Evolutionary conservation across 2,797 vertebrate species (phyloP), one percentile per base, ranked within the genome.

Genomic region (Pseudochromis fuscus): DNA sequence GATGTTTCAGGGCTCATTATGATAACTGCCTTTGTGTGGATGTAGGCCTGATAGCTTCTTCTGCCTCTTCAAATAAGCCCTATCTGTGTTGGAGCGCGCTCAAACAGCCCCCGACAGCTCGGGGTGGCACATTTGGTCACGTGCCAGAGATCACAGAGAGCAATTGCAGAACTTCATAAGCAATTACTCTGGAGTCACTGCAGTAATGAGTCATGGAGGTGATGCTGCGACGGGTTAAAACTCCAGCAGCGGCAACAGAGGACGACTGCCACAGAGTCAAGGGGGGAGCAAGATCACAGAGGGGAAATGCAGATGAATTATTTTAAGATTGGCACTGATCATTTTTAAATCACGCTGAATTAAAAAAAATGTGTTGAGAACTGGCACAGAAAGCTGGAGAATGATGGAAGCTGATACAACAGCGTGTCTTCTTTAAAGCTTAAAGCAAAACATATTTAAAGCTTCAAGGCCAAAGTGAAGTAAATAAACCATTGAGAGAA

Each of bases 201-300:
- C 64, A 78, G 59, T 60, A 77, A 77, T 67, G 70, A 84, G 80
- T 86, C 77, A 85, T 23, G 66, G 78, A 85, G 77, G 77, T 19
- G 72, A 76, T 25, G 16, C 68, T 30, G 76, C 24, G 4, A 35
- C 46, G 46, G 28, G 52, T 16, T 57, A 38, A 31, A 15, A 25
- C 40, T 44, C 33, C 50, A 42, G 51, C 23, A 13, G 37, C 50
- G 1, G 56, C 66, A 48, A 19, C 23, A 18, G 33, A 10, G n/a
- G 48, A 53, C 4, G 16, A 23, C 24, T 38, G 24, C 57, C 28
- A 15, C n/a, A 23, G 61, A 67, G 52, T 9, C 21, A 48, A 35
- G 13, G 8, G 33, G 57, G 49, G 24, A 6, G 15, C 16, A 2
- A 51, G 50, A n/a, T n/a, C n/a, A 44, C n/a, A 3, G 5, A 48